Evolutionary conservation across 2,113 vertebrate genomes (phyloP).

Genomic region (Cephalophus harveyi): DNA sequence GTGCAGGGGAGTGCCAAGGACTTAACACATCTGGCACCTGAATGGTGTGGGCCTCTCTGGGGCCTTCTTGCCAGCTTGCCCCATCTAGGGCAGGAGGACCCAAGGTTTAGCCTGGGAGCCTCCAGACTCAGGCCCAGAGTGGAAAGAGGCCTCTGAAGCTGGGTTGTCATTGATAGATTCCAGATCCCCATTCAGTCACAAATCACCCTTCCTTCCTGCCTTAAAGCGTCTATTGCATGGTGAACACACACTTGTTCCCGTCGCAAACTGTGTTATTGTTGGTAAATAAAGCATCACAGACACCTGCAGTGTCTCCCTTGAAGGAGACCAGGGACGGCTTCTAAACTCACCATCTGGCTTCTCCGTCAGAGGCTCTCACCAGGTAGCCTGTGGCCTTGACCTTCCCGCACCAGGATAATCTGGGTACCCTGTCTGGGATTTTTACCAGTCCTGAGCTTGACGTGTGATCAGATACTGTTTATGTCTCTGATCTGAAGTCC

Average conservation of each 20-base stretch:
- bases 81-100: neutral
- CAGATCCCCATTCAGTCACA: neutral
- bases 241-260: neutral
- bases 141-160: neutral
- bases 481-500: neutral
- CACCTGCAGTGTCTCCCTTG: slow-evolving; percentile 5
- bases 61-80: neutral
- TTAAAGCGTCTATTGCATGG: neutral
- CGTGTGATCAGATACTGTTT: neutral
- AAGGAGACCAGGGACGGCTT: neutral
- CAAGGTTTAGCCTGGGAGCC: neutral
- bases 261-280: neutral
- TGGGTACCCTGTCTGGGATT: neutral
- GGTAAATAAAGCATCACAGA: slow-evolving; percentile 27
- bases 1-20: neutral
- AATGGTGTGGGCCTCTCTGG: fast-evolving
- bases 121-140: neutral
- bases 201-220: neutral
- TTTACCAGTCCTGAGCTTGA: neutral
- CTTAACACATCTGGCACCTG: no score
- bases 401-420: neutral
- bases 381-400: neutral
- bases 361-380: neutral
- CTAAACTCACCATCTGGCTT: neutral
- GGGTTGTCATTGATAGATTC: neutral